Evolutionary conservation across 2,888 invertebrate species (phyloP).

Genomic region (Arctia plantaginis): DNA sequence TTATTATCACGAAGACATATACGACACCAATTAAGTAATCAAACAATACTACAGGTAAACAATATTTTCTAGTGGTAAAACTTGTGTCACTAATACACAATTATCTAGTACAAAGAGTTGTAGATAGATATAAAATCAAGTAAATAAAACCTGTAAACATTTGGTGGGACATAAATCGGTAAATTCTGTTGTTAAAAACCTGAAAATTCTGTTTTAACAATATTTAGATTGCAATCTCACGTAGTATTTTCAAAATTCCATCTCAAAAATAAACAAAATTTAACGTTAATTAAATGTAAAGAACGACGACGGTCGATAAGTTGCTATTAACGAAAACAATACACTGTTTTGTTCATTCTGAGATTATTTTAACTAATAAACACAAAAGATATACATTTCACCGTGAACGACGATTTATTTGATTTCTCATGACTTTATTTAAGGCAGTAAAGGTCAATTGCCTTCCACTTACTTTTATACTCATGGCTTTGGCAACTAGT

Average conservation of each 20-base stretch:
- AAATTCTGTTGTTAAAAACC: not conserved
- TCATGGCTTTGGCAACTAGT: slow-evolving; percentile 34
- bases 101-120: not conserved
- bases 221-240: too few relatives aligned
- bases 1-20: too few relatives aligned
- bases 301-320: not conserved
- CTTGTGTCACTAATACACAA: not conserved
- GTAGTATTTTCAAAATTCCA: not conserved
- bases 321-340: slow-evolving; percentile 6
- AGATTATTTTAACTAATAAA: slow-evolving; percentile 38
- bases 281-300: not conserved
- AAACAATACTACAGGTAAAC: not conserved
- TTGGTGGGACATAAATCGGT: not conserved
- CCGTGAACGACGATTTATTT: slow-evolving; percentile 33
- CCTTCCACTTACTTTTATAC: slow-evolving; percentile 45
- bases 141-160: not conserved
- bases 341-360: slow-evolving; percentile 4
- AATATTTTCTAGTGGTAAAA: not conserved
- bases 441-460: slow-evolving; percentile 52
- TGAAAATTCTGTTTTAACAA: too few relatives aligned
- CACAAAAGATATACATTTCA: slow-evolving; percentile 23
- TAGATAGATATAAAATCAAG: not conserved
- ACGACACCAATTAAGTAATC: too few relatives aligned
- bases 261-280: not conserved
- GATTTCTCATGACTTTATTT: slow-evolving; percentile 49